These are phyloP conservation scores for Rhipidura dahli DNA, from an alignment of 2,113 vertebrate species.

Conservation along the genomic window DNA sequence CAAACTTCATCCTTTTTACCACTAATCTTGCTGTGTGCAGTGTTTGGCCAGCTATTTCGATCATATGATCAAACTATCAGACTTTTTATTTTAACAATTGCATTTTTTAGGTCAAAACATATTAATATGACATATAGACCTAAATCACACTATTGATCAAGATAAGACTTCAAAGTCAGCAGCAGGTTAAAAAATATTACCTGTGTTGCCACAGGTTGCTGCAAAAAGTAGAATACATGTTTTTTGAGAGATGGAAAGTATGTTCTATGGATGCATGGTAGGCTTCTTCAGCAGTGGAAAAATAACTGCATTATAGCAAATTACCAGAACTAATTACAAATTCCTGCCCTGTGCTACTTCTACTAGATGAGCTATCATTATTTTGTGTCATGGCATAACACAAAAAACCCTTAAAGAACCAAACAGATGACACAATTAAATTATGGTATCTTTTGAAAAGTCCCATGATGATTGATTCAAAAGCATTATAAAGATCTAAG, in stretches of 20 bases:
- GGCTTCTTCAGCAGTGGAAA: neutral
- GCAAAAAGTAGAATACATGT: neutral
- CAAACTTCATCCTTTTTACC: neutral
- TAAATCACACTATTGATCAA: neutral
- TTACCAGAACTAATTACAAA: neutral
- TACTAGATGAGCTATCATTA: neutral
- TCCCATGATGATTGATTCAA: neutral
- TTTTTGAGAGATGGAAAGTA: neutral
- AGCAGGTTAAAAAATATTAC: neutral
- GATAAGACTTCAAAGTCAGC: neutral
- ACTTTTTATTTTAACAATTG: neutral
- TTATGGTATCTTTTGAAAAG: neutral
- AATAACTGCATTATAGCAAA: neutral
- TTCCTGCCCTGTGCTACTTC: accelerated
- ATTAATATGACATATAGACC: neutral
- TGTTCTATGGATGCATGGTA: neutral
- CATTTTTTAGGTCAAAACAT: neutral
- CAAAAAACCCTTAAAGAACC: neutral
- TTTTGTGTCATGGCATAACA: neutral
- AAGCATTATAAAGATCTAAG: neutral
- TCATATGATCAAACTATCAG: neutral
- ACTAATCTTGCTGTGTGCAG: neutral
- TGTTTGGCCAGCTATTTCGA: neutral
- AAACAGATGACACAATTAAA: neutral
- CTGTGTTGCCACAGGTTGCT: neutral